Evolutionary conservation across 2,797 vertebrate species (phyloP), one percentile per base, ranked within the genome.

Genomic region (Pipistrellus kuhlii): DNA sequence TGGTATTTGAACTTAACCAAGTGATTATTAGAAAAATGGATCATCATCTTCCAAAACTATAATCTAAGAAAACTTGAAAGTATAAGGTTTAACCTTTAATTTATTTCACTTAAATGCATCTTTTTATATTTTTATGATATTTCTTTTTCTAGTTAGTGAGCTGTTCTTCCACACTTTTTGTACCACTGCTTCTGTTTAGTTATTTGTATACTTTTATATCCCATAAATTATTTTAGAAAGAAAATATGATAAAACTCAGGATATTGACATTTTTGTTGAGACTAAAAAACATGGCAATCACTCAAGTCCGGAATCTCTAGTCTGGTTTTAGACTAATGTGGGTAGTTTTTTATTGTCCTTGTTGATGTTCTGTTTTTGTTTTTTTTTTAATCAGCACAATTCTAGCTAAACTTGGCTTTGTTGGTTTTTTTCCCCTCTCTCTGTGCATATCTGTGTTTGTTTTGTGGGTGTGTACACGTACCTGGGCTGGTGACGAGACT

Each of bases 41-140:
- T 96, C 87, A 90, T 91, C 84, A 95, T 94, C 94, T 94, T 95
- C 96, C 80, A 3, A 94, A 97, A 93, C 18, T 72, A 44, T 93
- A 96, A 94, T 96, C 25, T 93, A 95, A 95, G 87, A 92, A 96
- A 94, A 97, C 95, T 96, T 96, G 97, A 97, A 98, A 97, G 80
- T 92, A 27, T 66, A 94, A 95, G 93, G 88, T 87, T 93, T 83
- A 97, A 96, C 91, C 88, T 95, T 98, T 98, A 98, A 98, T 98
- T 98, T 98, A 98, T 98, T 98, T 98, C 77, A 92, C 96, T 96
- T 97, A 78, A 97, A 96, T 23, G 96, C 95, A 96, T 97, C 95
- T 96, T 85, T 94, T 96, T 97, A 81, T 92, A 84, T 86, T 96
- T 94, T 94, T 97, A 96, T 97, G 94, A 93, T 94, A 95, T 88